These are phyloP conservation scores for Eurytoma adleriae DNA, from an alignment of 2,888 invertebrate genomes.

Conservation along the genomic window DNA sequence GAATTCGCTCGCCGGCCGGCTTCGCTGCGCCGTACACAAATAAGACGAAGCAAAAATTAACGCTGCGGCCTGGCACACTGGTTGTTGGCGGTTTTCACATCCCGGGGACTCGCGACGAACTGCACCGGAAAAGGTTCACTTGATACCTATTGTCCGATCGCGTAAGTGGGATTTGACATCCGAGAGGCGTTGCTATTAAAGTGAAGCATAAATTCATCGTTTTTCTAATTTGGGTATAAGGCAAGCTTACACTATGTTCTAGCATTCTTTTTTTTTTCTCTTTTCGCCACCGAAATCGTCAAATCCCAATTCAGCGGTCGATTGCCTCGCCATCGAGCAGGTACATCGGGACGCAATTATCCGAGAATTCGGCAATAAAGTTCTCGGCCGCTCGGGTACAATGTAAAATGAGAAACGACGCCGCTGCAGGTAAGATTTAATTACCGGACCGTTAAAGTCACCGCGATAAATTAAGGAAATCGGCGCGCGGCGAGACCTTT, in stretches of 20 bases:
- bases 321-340: not conserved
- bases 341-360: slow-evolving; percentile 17
- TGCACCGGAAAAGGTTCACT: no score
- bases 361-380: slow-evolving; percentile 34
- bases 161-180: no score
- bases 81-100: not conserved
- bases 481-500: slow-evolving; percentile 44
- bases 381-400: not conserved
- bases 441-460: slow-evolving; percentile 46
- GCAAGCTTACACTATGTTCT: no score
- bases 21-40: not conserved
- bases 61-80: no score
- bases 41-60: not conserved
- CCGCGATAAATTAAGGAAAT: slow-evolving; percentile 52
- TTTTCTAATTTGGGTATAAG: no score
- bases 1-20: not conserved
- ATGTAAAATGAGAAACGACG: slow-evolving; percentile 30
- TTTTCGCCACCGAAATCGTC: not conserved
- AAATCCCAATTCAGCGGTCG: not conserved
- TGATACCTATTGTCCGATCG: no score
- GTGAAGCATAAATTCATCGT: no score
- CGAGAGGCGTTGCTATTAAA: no score
- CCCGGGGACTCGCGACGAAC: not conserved
- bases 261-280: no score
- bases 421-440: slow-evolving; percentile 34